Conservation (phyloP, 64 coral and sea anemone species). For the Stichodactyla mertensii region DNA sequence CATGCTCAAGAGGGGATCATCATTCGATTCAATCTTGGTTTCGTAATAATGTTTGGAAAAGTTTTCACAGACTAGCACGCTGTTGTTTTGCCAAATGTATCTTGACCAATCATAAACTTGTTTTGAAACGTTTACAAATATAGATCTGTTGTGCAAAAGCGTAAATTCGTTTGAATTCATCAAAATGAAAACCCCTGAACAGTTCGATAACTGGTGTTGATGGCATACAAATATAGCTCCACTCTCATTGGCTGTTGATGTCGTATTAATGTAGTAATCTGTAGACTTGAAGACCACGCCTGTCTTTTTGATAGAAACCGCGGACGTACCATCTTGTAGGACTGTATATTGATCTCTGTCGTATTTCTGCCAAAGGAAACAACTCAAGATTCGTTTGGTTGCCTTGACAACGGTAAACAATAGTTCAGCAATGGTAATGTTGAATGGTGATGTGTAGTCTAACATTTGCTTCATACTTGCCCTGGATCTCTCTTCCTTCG, state of each 20-base stretch:
- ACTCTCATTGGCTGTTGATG: not conserved
- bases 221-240: not conserved
- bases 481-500: not conserved
- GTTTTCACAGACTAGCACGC: not conserved
- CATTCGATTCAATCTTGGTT: not conserved
- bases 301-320: not conserved
- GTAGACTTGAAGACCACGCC: not conserved
- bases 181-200: slow-evolving; percentile 11
- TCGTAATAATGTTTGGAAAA: not conserved
- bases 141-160: not conserved
- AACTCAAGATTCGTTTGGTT: not conserved
- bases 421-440: not conserved
- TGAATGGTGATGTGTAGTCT: not conserved
- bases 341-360: not conserved
- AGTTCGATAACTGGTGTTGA: not conserved
- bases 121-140: slow-evolving; percentile 17
- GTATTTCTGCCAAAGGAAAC: not conserved
- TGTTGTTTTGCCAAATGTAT: not conserved
- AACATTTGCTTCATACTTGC: not conserved
- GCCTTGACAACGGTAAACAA: not conserved
- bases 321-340: not conserved
- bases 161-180: not conserved
- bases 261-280: slow-evolving; percentile 4
- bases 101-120: not conserved
- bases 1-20: not conserved